Base-by-base conservation (phyloP, 2,113 vertebrate species). In the Indri indri region DNA sequence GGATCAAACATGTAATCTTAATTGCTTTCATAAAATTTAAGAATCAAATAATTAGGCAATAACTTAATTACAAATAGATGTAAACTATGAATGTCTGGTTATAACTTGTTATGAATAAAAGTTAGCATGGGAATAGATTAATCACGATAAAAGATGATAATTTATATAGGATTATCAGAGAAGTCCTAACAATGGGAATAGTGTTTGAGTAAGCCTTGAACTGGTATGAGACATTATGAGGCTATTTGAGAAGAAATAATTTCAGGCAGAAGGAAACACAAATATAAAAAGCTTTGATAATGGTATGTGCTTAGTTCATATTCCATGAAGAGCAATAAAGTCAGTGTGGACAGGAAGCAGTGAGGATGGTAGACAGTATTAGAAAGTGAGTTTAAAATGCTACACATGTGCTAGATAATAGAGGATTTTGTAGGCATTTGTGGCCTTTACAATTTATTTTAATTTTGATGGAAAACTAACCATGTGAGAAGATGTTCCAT, bases 371-470 rank as follows among this genome's bases (percentile, higher is more conserved):
- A 6, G 40, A 34, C 10, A 40, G 9, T 54, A 57, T 25, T 59
- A 86, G 34, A 86, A 74, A 90, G 63, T 88, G 9, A 91, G 11
- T 37, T 17, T 42, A 16, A 80, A 88, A 63, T 84, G 14, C 10
- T 65, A 54, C 8, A 57, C 4, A 18, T 65, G 27, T 63, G 8
- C 4, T 70, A 71, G 12, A 50, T 32, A 30, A 52, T 6, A 8
- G 22, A 73, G 27, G 23, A 40, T 4, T 68, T 37, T n/a, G 1
- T 76, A n/a, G 13, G 12, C 5, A 27, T 73, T 57, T 30, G 92
- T 68, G 20, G 10, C 5, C 8, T 65, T 70, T 92, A 66, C 10
- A 82, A 68, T 66, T 68, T 85, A 34, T 61, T 68, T 70, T 80
- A 86, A 63, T 30, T 66, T 73, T 52, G 66, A 20, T 37, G 54